Base-by-base conservation (phyloP, 2,797 vertebrate genomes). In the Acrossocheilus wenchowensis region DNA sequence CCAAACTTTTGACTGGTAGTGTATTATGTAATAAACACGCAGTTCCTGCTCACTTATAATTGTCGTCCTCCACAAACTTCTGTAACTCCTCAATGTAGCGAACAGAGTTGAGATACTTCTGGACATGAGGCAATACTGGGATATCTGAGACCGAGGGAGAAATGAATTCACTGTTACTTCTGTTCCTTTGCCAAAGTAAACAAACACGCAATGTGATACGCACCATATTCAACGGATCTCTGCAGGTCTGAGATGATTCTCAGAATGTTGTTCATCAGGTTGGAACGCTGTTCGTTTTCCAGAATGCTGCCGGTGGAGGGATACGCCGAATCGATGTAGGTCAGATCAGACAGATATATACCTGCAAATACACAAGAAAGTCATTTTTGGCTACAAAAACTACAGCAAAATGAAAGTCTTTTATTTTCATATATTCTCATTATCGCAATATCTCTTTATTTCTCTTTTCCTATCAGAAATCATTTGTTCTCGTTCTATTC, bases 41-140 rank as follows among this genome's bases (percentile, higher is more conserved):
- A n/a, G 19, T 5, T 0, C 34, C 26, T 86, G 95, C 97, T 95
- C 95, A 99, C 98, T 98, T 99, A 93, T 99, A 99, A 94, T 99
- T 99, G 93, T 99, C 98, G 26, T 99, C 98, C 94, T 99, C 98
- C 89, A 99, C 98, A 95, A 99, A 99, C 94, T 99, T 99, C 79
- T 99, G 98, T 72, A 99, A 95, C 91, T 99, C 98, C 95, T 99
- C 98, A 90, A 99, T 99, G 91, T 99, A 99, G 48, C 97, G 96
- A 91, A 99, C 97, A 0, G 98, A 99, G 94, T 98, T 99, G 77
- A 99, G 96, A 73, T 99, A 99, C 93, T 99, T 99, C 93, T 99
- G 98, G 88, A 99, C 96, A 50, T 99, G 98, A 95, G 96, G 97
- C 96, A 99, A 94, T 93, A 98, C 93, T 84, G 95, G 96, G 90